These are phyloP conservation scores for Chelonus formosanus DNA, from an alignment of 2,888 invertebrate genomes.

Conservation along the genomic window DNA sequence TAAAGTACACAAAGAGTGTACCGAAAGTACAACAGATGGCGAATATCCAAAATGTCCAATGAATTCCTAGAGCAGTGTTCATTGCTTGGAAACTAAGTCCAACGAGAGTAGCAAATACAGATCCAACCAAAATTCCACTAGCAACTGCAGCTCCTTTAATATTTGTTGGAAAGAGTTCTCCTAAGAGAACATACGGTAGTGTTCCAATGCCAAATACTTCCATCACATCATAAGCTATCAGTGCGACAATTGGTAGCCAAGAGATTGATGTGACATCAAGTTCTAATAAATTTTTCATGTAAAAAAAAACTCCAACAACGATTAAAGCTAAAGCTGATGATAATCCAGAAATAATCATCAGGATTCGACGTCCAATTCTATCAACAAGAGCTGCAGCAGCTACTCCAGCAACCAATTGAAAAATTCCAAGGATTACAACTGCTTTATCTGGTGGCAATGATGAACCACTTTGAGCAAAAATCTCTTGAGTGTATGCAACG, in stretches of 20 bases:
- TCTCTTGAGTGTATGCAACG: conserved; percentile 70
- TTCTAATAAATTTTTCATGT: conserved; percentile 66
- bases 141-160: conserved; percentile 74
- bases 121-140: conserved; percentile 71
- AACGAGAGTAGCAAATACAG: conserved; percentile 70
- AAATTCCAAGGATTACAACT: conserved; percentile 68
- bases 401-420: conserved; percentile 69
- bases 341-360: conserved; percentile 70
- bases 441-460: conserved; percentile 67
- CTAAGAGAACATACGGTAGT: conserved; percentile 72
- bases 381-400: conserved; percentile 71
- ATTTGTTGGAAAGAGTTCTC: conserved; percentile 73
- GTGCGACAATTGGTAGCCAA: conserved; percentile 70
- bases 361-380: conserved; percentile 70
- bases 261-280: conserved; percentile 66
- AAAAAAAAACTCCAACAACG: conserved; percentile 70
- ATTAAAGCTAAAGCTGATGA: conserved; percentile 68
- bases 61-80: conserved; percentile 67
- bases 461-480: conserved; percentile 69
- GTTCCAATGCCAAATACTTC: conserved; percentile 73
- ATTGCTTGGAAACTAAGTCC: conserved; percentile 70
- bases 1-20: conserved; percentile 67
- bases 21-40: conserved; percentile 67
- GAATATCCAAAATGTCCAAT: conserved; percentile 70
- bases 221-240: conserved; percentile 71